These are phyloP conservation scores for Enteromius mattozi DNA, from an alignment of 2,797 vertebrate species.

Conservation along the genomic window DNA sequence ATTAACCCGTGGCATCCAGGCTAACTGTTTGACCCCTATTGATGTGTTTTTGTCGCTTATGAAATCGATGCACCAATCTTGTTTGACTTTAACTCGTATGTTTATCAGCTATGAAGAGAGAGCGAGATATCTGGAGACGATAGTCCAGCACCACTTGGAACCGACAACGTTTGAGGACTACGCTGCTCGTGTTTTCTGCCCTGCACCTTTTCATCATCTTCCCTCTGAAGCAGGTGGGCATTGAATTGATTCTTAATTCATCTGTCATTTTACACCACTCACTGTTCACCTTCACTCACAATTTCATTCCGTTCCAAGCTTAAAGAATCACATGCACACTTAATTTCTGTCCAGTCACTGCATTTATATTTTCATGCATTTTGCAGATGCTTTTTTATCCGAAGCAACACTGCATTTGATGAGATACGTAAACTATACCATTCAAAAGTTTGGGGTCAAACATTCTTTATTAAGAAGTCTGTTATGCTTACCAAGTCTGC, in stretches of 20 bases:
- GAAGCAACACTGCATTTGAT: not conserved
- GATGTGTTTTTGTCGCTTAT: slow-evolving; percentile 18
- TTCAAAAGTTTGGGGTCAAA: not conserved
- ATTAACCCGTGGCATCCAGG: slow-evolving; percentile 15
- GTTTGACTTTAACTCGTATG: slow-evolving; percentile 77
- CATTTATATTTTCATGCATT: not conserved
- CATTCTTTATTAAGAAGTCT: not conserved
- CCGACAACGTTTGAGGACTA: slow-evolving; percentile 96
- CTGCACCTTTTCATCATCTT: slow-evolving; percentile 91
- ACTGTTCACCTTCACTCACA: slow-evolving; percentile 29
- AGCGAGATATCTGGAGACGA: slow-evolving; percentile 93
- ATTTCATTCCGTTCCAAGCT: not conserved
- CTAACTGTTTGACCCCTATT: slow-evolving; percentile 26
- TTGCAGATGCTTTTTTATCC: not conserved
- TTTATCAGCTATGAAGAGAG: slow-evolving; percentile 91
- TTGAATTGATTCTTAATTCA: not conserved
- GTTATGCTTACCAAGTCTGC: not conserved
- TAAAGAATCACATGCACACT: not conserved
- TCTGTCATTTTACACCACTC: slow-evolving; percentile 3
- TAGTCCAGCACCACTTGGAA: slow-evolving; percentile 95
- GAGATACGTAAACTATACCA: not conserved
- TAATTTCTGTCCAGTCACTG: not conserved
- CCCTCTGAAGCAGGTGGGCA: slow-evolving; percentile 88
- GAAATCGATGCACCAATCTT: not conserved
- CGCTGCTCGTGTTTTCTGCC: slow-evolving; percentile 95